phyloP scores from a whole-genome alignment of 2,888 invertebrate genomes.

The Cephus spinipes region DNA sequence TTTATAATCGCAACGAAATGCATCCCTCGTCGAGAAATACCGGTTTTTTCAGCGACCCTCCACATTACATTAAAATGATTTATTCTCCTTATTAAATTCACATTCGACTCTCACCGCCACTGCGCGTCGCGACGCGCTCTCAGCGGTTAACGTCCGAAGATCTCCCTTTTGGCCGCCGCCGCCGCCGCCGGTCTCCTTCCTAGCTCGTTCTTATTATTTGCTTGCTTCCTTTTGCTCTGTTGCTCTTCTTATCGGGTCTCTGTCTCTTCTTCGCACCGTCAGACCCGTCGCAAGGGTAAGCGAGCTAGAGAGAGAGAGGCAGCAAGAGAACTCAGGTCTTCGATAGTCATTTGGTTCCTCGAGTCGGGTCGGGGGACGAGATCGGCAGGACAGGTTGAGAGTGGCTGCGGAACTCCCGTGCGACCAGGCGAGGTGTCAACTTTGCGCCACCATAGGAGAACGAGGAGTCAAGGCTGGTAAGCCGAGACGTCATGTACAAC shows the following conservation, averaged over 20 bases:
- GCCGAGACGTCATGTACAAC: not conserved
- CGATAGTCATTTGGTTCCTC: not conserved
- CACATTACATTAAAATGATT: slow-evolving; percentile 58
- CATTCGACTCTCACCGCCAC: slow-evolving; percentile 45
- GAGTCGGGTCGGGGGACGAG: not conserved
- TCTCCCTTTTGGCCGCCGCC: slow-evolving; percentile 12
- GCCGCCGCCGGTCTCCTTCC: not conserved
- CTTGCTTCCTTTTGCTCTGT: not conserved
- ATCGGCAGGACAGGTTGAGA: not conserved
- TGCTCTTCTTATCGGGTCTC: not conserved
- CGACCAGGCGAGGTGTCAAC: not conserved
- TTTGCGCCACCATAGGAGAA: not conserved
- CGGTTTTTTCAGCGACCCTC: slow-evolving; percentile 48
- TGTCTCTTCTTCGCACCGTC: not conserved
- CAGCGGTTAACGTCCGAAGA: slow-evolving; percentile 19
- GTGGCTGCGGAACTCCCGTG: not conserved
- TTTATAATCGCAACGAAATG: slow-evolving; percentile 64
- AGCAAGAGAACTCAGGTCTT: not conserved
- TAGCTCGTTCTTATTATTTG: not conserved
- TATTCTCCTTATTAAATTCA: slow-evolving; percentile 62
- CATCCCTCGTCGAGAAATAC: slow-evolving; percentile 61
- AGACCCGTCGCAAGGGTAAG: too few relatives aligned
- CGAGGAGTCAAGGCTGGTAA: not conserved
- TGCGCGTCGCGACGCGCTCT: slow-evolving; percentile 30
- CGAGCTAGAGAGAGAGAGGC: not conserved